Evolutionary conservation across 2,888 invertebrate species (phyloP), one percentile per base, ranked within the genome.

Genomic region (Allacma fusca): DNA sequence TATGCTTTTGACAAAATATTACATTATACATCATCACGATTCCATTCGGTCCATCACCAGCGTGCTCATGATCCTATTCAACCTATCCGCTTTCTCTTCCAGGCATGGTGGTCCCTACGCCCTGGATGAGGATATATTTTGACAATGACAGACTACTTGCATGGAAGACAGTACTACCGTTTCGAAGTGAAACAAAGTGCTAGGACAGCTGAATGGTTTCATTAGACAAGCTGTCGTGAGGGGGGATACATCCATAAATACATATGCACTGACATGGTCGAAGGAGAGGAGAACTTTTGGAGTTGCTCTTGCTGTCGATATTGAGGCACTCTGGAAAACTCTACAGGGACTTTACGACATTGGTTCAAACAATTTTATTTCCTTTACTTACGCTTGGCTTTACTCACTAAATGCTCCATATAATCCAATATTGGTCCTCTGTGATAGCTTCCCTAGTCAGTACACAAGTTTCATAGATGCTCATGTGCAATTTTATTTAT

Each of bases 281-380:
- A 43, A 29, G 5, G 59, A 23, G 9, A 24, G 13, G 28, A 40
- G 40, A 13, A n/a, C n/a, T n/a, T n/a, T 64, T 23, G 21, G 43
- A 69, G 40, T 16, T 23, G 23, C 40, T 40, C n/a, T n/a, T n/a
- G n/a, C 29, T 34, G 65, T 43, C 19, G 72, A 81, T 24, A 40
- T 79, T 1, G 81, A 81, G 43, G 34, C 24, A 7, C 75, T 75
- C 26, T 40, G 79, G n/a, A 40, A 59, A 50, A 21, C 62, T 78
- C 29, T 78, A 78, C 50, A 78, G 77, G 77, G 75, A 76, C 68
- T 72, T 81, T 67, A 71, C 77, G 68, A 65, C 68, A 74, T 75
- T 68, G n/a, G 65, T 77, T 24, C 77, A 79, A 75, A 79, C 75
- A 62, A 50, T 70, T 70, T 70, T 70, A 44, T 70, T 70, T 70